phyloP scores from a whole-genome alignment of 2,113 vertebrate genomes.

The Lucifuga dentata region DNA sequence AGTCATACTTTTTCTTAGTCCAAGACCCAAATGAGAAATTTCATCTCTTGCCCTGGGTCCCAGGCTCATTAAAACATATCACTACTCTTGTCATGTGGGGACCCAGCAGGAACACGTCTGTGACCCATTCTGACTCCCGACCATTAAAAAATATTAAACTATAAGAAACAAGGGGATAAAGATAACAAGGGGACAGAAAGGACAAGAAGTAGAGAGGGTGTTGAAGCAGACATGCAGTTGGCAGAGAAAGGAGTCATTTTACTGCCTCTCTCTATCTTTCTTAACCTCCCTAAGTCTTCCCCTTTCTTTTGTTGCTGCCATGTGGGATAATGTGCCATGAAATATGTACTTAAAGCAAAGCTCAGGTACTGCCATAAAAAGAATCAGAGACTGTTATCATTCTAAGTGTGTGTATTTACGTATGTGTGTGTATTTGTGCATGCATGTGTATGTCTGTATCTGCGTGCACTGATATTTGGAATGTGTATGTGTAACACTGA shows the following conservation, averaged over 20 bases:
- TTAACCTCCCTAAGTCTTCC: constrained; percentile 14
- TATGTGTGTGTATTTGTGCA: constrained; percentile 4
- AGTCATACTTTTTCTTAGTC: constrained; percentile 29
- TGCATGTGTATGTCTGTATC: background rate
- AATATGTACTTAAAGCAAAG: constrained; percentile 76
- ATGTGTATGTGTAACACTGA: constrained; percentile 1
- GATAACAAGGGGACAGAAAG: constrained; percentile 52
- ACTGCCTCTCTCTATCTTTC: constrained; percentile 41
- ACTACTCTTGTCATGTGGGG: constrained; percentile 70
- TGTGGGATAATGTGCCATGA: constrained; percentile 74
- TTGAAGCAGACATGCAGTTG: constrained; percentile 36
- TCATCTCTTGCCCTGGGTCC: constrained; percentile 65
- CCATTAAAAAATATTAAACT: constrained; percentile 72
- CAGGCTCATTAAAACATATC: constrained; percentile 78
- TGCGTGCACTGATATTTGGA: too few species aligned
- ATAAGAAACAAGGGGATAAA: constrained; percentile 61
- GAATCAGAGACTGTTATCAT: constrained; percentile 46
- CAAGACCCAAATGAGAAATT: constrained; percentile 66
- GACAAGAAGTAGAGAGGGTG: constrained; percentile 33
- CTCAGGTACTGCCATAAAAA: constrained; percentile 65
- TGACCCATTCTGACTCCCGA: constrained; percentile 66
- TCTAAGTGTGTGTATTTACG: constrained; percentile 23
- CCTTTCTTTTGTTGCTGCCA: constrained; percentile 50
- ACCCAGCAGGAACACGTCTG: constrained; percentile 63
- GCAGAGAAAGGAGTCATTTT: constrained; percentile 50